Evolutionary conservation across 2,797 vertebrate genomes (phyloP), one percentile per base, ranked within the genome.

Genomic region (Myripristis murdjan): DNA sequence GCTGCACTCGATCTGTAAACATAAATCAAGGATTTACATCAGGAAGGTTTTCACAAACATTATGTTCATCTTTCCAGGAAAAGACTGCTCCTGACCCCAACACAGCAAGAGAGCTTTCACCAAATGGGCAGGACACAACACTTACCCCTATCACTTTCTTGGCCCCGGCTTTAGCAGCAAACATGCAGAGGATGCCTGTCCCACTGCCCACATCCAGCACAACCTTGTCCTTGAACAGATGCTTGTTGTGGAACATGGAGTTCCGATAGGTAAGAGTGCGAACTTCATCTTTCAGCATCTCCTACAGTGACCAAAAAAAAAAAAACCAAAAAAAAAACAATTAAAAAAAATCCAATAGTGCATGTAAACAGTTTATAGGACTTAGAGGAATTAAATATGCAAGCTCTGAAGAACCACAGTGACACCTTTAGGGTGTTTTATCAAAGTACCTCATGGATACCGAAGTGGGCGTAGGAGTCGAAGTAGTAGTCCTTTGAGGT

Each of bases 401-500:
- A 56, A 4, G 0, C 22, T 22, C 0, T 9, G 14, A 7, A 9
- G 20, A 12, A 16, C 8, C 11, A 22, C 4, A 39, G 5, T 23
- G 20, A 11, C 10, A 23, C 9, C 20, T 10, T 18, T 49, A 12
- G 11, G n/a, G 7, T 14, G 11, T 54, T 31, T 8, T 2, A 3
- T 15, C 0, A 18, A 5, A 12, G 61, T 88, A 97, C 97, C 96
- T 98, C 97, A 0, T 98, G 97, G 87, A 98, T 98, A 62, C 97
- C 97, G 28, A 98, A 98, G 90, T 98, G 97, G 26, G 97, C 97
- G 0, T 98, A 98, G 0, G 97, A 98, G 80, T 98, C 97, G 61
- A 98, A 98, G 89, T 98, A 98, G 82, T 98, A 98, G 88, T 98
- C 97, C 90, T 97, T 98, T 57, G 97, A 98, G 0, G 97, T 98